Evolutionary conservation across 2,888 invertebrate genomes (phyloP), one percentile per base, ranked within the genome.

Genomic region (Azorinus chamasolen): DNA sequence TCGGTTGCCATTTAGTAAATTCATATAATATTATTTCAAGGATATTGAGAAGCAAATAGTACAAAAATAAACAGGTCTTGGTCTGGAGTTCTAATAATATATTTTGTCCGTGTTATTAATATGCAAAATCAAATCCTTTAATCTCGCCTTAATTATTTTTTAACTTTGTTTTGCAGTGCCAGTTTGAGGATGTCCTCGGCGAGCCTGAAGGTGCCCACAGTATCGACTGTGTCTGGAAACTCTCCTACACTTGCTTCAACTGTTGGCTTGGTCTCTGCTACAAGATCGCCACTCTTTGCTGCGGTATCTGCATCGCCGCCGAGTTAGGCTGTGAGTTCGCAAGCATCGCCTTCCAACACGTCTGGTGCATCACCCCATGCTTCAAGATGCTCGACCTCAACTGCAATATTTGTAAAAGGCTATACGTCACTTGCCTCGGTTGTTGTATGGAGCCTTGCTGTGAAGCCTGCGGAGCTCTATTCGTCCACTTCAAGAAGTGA

Each of bases 361-460:
- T 96, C 88, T 96, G 96, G 96, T 95, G 95, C 90, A 93, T 95
- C 37, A 95, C 95, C 0, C 96, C 96, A 0, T 95, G 95, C 73
- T 93, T 96, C 58, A 94, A 96, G 68, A 94, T 92, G 74, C 94
- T 95, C 92, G 95, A 95, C 93, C 95, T 96, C 88, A 95, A 88
- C 71, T 86, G 85, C 32, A 87, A 81, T 20, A 75, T 83, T 25
- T 58, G 71, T 50, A 83, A 82, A 75, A 85, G 82, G 62, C 53
- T 82, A 18, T 27, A 24, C 37, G 50, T 41, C 20, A 50, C 59
- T 6, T 64, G 69, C 39, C 1, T 58, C 12, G 4, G 55, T 6
- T 71, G 79, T 45, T 74, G 71, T n/a, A 16, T 66, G 18, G 54
- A 55, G 20, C 71, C 76, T 10, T 66, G 65, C 46, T 76, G 65